These are phyloP conservation scores for Phalacrocorax pelagicus DNA, from an alignment of 2,113 vertebrate genomes.

Conservation along the genomic window DNA sequence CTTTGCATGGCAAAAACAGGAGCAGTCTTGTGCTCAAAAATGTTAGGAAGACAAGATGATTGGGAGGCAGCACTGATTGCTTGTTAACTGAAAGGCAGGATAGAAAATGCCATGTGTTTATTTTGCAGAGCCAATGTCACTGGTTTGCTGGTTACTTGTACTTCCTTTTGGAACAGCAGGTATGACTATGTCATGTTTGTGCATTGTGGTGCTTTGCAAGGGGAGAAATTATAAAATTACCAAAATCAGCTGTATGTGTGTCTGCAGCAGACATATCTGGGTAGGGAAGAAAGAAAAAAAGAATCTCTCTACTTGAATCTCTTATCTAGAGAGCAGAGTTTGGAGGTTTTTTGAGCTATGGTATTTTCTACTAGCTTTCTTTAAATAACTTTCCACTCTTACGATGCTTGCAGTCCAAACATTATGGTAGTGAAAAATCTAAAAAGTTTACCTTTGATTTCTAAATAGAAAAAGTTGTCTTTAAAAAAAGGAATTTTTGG, in stretches of 20 bases:
- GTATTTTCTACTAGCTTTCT: background rate
- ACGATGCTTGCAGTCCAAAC: accelerated
- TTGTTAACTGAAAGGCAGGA: background rate
- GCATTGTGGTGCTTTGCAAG: background rate
- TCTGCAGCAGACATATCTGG: background rate
- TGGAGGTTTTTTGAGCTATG: background rate
- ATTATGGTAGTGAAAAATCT: background rate
- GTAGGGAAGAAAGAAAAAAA: background rate
- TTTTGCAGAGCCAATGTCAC: background rate
- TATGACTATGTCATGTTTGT: background rate
- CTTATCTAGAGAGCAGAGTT: background rate
- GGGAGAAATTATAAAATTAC: background rate
- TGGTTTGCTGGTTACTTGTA: background rate
- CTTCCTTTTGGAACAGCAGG: background rate
- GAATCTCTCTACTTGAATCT: background rate
- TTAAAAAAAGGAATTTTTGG: background rate
- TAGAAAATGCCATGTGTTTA: background rate
- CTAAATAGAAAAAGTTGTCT: background rate
- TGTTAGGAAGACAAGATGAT: background rate
- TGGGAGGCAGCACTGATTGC: background rate
- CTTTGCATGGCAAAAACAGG: background rate
- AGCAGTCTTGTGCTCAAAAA: background rate
- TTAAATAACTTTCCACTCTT: background rate
- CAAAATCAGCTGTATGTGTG: background rate
- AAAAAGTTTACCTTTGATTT: background rate